Evolutionary conservation across 2,888 invertebrate species (phyloP).

Genomic region (Microplitis deprimator): DNA sequence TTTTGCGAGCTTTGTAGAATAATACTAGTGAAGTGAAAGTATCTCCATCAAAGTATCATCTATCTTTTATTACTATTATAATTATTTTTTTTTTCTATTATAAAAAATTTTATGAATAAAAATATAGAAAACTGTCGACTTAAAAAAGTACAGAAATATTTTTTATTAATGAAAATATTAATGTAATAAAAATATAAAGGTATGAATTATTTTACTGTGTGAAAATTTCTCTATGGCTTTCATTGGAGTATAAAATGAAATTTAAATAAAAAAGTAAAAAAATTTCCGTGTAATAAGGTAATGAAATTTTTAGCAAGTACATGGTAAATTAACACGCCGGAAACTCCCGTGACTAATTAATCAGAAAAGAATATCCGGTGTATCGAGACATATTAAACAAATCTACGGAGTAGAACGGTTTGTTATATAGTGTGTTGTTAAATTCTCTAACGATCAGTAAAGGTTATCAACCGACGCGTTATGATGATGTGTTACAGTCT

Average conservation of each 20-base stretch:
- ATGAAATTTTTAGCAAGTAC: background rate
- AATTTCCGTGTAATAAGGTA: background rate
- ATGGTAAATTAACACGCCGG: background rate
- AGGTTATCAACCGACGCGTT: constrained; percentile 23
- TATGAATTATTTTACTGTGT: too few relatives aligned
- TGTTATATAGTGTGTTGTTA: constrained; percentile 24
- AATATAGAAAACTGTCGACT: background rate
- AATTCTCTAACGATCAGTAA: constrained; percentile 35
- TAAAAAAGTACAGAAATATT: too few relatives aligned
- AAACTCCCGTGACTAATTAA: constrained; percentile 31
- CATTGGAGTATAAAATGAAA: too few relatives aligned
- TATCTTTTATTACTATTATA: background rate
- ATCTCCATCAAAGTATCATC: constrained; percentile 1
- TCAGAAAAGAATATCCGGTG: constrained; percentile 22
- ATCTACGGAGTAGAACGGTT: background rate
- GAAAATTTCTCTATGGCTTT: too few relatives aligned
- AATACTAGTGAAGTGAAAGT: constrained; percentile 28
- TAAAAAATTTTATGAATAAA: background rate
- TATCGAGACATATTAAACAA: constrained; percentile 9
- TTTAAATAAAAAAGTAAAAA: constrained; percentile 4
- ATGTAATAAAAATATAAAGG: too few relatives aligned
- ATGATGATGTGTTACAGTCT: background rate
- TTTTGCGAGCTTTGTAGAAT: constrained; percentile 29
- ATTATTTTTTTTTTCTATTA: constrained; percentile 7
- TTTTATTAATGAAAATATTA: too few relatives aligned